Percentiles rank a stretch among this genome's conserved stretches.
These are phyloP conservation scores for Leucoma salicis DNA, from an alignment of 2,888 invertebrate genomes.

Conservation along the genomic window DNA sequence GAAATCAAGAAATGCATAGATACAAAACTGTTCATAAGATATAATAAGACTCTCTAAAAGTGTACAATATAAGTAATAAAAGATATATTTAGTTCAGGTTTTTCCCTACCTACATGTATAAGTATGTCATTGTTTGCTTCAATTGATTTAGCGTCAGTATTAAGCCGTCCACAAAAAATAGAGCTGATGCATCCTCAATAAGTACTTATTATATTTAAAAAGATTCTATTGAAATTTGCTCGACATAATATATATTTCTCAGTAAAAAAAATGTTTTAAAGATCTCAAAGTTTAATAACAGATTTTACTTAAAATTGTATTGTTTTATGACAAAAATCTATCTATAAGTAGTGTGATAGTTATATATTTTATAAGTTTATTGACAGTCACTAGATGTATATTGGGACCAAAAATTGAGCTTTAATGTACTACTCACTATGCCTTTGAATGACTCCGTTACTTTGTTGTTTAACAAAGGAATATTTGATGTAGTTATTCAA, in stretches of 20 bases:
- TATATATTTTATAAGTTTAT: conserved; percentile 64
- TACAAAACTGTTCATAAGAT: no score
- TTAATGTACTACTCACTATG: conserved; percentile 41
- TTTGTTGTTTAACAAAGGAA: conserved; percentile 12
- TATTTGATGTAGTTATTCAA: conserved; percentile 1
- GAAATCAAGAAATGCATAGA: no score
- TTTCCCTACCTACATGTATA: no score
- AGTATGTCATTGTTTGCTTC: no score
- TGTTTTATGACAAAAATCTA: conserved; percentile 40
- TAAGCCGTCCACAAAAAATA: no score
- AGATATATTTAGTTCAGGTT: no score
- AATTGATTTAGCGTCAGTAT: no score
- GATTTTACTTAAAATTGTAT: conserved; percentile 49
- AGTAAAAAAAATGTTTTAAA: conserved; percentile 46
- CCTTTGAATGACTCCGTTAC: conserved; percentile 7
- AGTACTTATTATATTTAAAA: no score
- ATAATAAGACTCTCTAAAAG: no score
- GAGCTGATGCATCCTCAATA: no score
- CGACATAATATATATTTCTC: conserved; percentile 8
- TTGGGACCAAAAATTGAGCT: conserved; percentile 71
- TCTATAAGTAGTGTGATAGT: conserved; percentile 66
- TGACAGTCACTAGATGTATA: conserved; percentile 42
- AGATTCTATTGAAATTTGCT: neutral
- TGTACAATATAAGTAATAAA: no score
- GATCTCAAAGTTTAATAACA: conserved; percentile 70